phyloP scores from a whole-genome alignment of 2,888 invertebrate genomes.

The Andrena bicolor region DNA sequence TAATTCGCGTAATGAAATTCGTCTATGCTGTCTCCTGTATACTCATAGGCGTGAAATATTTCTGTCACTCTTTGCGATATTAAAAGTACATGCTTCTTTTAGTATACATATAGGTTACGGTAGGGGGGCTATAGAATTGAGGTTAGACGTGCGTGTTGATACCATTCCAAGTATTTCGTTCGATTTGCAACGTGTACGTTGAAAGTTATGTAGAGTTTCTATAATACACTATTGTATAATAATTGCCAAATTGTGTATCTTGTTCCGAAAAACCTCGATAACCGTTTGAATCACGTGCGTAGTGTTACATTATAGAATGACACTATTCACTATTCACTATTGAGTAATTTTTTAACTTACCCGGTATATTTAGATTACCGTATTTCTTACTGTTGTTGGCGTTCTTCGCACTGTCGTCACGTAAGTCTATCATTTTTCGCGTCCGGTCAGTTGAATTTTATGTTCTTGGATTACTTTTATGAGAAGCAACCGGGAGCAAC shows the following conservation, averaged over 20 bases:
- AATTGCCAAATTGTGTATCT: background rate
- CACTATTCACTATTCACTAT: background rate
- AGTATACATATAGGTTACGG: background rate
- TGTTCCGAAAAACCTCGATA: background rate
- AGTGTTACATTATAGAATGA: background rate
- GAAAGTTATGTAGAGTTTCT: background rate
- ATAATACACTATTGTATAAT: background rate
- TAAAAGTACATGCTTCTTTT: background rate
- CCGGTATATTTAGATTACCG: conserved; percentile 69
- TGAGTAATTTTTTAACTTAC: conserved; percentile 60
- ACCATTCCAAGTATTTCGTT: background rate
- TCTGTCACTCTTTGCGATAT: background rate
- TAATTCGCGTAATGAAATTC: too few relatives aligned
- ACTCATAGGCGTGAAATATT: background rate
- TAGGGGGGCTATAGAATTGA: background rate
- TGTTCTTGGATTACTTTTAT: background rate
- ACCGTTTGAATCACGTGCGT: conserved; percentile 8
- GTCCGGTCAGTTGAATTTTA: conserved; percentile 17
- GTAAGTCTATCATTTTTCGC: conserved; percentile 78
- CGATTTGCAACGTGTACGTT: background rate
- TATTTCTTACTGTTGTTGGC: conserved; percentile 56
- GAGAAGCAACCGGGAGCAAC: background rate
- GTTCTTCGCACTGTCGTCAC: conserved; percentile 67
- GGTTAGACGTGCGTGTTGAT: conserved; percentile 3
- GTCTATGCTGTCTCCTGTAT: background rate